A percentile compares a stretch with the other conserved stretches of the same genome.
Evolutionary conservation across 2,797 vertebrate genomes (phyloP).

Genomic region (Lagodon rhomboides): DNA sequence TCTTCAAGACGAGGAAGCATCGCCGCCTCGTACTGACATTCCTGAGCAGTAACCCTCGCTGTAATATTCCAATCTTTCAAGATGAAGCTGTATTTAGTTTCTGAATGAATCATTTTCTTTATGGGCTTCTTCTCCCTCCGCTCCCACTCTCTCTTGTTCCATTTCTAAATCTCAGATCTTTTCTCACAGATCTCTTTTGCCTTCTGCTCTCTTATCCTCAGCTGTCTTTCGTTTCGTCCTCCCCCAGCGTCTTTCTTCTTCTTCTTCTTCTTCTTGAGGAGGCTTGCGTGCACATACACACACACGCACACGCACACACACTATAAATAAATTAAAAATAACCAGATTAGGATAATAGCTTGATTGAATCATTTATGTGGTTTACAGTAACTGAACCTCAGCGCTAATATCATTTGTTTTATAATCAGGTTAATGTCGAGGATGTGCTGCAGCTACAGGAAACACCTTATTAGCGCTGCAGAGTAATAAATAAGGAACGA

Average conservation of each 20-base stretch:
- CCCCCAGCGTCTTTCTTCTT: slow-evolving; percentile 28
- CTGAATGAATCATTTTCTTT: slow-evolving; percentile 64
- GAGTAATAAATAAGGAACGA: slow-evolving; percentile 65
- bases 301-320: slow-evolving; percentile 1
- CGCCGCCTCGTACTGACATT: slow-evolving; percentile 23
- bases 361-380: slow-evolving; percentile 62
- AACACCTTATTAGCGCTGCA: slow-evolving; percentile 60
- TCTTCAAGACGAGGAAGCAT: slow-evolving; percentile 19
- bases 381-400: slow-evolving; percentile 59
- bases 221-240: slow-evolving; percentile 31
- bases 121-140: slow-evolving; percentile 28
- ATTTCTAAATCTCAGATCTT: slow-evolving; percentile 66
- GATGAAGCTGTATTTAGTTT: slow-evolving; percentile 63
- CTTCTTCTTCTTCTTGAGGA: slow-evolving; percentile 28
- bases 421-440: slow-evolving; percentile 50
- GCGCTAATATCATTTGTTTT: slow-evolving; percentile 51
- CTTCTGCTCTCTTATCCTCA: slow-evolving; percentile 37
- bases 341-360: slow-evolving; percentile 55
- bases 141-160: slow-evolving; percentile 42
- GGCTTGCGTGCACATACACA: slow-evolving; percentile 30
- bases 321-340: slow-evolving; percentile 64
- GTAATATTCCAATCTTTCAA: slow-evolving; percentile 56
- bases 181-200: slow-evolving; percentile 50
- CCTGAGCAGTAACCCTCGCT: slow-evolving; percentile 44
- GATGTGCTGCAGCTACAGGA: slow-evolving; percentile 59